These are phyloP conservation scores for Venustoraphidia nigricollis DNA, from an alignment of 2,888 invertebrate genomes.

Conservation along the genomic window DNA sequence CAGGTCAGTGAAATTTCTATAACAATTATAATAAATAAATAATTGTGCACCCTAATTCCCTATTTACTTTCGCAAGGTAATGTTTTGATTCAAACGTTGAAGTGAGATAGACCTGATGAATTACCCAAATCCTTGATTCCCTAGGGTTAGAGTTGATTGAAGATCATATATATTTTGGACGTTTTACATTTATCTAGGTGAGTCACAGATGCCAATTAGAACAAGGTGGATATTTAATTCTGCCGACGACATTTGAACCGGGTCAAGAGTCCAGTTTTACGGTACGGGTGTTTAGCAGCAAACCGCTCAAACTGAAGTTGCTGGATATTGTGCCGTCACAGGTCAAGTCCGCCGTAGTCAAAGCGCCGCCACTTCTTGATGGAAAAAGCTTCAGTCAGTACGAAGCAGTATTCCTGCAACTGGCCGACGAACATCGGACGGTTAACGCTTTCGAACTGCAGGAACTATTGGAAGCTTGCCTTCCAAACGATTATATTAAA, in stretches of 20 bases:
- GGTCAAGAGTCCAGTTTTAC: slow-evolving; percentile 82
- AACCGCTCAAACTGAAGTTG: slow-evolving; percentile 59
- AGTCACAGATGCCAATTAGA: slow-evolving; percentile 64
- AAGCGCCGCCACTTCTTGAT: slow-evolving; percentile 53
- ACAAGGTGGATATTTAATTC: slow-evolving; percentile 65
- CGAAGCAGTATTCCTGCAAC: slow-evolving; percentile 75
- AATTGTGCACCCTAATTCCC: too few species aligned
- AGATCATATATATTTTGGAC: background rate
- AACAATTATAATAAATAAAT: too few species aligned
- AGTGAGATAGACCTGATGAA: too few species aligned
- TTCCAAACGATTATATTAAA: slow-evolving; percentile 89
- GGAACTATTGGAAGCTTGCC: slow-evolving; percentile 75
- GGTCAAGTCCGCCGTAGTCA: slow-evolving; percentile 58
- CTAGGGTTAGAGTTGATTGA: too few species aligned
- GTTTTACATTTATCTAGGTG: slow-evolving; percentile 19
- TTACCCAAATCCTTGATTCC: too few species aligned
- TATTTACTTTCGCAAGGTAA: too few species aligned
- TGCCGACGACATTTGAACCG: slow-evolving; percentile 85
- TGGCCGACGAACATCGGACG: slow-evolving; percentile 80
- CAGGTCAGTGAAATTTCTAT: slow-evolving; percentile 40
- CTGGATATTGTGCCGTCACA: slow-evolving; percentile 51
- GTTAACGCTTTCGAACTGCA: slow-evolving; percentile 85
- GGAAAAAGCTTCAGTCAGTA: slow-evolving; percentile 69
- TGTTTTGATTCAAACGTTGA: too few species aligned
- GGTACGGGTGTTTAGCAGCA: slow-evolving; percentile 63